These are phyloP conservation scores for Erebia ligea DNA, from an alignment of 2,888 invertebrate species.

Conservation along the genomic window DNA sequence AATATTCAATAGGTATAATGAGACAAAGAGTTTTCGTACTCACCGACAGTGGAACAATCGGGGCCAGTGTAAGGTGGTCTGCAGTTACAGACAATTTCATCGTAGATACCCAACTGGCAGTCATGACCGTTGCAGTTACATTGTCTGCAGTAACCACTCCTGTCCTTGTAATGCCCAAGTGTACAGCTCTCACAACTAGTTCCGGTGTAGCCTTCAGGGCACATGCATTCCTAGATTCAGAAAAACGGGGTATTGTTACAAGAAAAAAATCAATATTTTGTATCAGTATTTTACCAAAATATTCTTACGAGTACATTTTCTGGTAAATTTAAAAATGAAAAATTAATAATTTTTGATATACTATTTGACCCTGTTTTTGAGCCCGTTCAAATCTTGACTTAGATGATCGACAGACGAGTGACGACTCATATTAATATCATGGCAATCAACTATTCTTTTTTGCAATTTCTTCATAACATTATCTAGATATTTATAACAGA, in stretches of 20 bases:
- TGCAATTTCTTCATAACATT: too few species aligned
- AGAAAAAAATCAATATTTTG: neutral
- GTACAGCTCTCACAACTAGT: constrained; percentile 92
- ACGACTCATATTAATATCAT: too few species aligned
- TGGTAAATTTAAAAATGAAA: too few species aligned
- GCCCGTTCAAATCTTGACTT: too few species aligned
- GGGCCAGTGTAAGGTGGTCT: constrained; percentile 86
- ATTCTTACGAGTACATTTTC: too few species aligned
- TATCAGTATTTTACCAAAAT: too few species aligned
- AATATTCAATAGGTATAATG: neutral
- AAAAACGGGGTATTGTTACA: neutral
- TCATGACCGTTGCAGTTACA: constrained; percentile 92
- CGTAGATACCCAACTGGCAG: constrained; percentile 82
- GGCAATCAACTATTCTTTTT: too few species aligned
- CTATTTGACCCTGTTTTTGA: too few species aligned
- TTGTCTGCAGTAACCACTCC: constrained; percentile 83
- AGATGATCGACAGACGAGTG: too few species aligned
- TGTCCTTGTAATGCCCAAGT: constrained; percentile 88
- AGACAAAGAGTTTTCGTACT: constrained; percentile 28
- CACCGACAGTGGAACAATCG: constrained; percentile 81
- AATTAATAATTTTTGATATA: too few species aligned
- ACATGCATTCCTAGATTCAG: constrained; percentile 85
- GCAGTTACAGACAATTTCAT: constrained; percentile 88
- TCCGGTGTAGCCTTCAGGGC: constrained; percentile 91
- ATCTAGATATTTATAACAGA: too few species aligned